phyloP scores from a whole-genome alignment of 2,797 vertebrate genomes.

The Brachymystax lenok region DNA sequence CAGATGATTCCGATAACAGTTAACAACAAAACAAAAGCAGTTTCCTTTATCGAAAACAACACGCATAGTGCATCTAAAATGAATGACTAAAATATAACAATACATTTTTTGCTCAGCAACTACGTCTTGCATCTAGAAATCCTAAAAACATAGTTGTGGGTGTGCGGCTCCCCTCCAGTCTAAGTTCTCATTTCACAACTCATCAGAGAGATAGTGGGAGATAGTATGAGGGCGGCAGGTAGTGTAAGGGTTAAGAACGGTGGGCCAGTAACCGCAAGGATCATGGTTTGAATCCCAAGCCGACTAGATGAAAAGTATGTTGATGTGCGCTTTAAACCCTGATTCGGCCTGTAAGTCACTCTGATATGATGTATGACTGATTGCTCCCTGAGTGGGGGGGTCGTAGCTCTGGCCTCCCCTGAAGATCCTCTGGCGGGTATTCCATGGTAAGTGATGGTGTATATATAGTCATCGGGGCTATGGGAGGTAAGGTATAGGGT shows the following conservation, averaged over 20 bases:
- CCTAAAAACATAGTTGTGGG: not conserved
- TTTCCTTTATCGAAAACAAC: constrained; percentile 4
- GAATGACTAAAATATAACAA: not conserved
- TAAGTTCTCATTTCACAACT: constrained; percentile 31
- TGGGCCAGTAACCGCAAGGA: too few relatives aligned
- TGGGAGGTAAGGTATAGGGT: constrained; percentile 31
- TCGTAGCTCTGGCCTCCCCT: not conserved
- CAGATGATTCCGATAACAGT: constrained; percentile 20
- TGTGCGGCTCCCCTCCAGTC: constrained; percentile 7
- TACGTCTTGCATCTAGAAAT: not conserved
- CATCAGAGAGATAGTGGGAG: constrained; percentile 24
- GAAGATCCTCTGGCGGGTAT: constrained; percentile 2
- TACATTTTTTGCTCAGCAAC: not conserved
- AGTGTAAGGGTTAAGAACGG: too few relatives aligned
- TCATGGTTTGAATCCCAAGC: too few relatives aligned
- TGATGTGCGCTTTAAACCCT: too few relatives aligned
- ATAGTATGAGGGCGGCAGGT: constrained; percentile 15
- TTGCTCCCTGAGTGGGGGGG: not conserved
- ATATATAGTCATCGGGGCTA: constrained; percentile 26
- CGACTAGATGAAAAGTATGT: too few relatives aligned
- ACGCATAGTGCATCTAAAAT: not conserved
- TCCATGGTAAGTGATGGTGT: constrained; percentile 28
- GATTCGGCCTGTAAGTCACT: too few relatives aligned
- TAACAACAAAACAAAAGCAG: not conserved
- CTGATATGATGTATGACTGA: too few relatives aligned